phyloP scores from a whole-genome alignment of 2,888 invertebrate species.

The Busseola fusca region DNA sequence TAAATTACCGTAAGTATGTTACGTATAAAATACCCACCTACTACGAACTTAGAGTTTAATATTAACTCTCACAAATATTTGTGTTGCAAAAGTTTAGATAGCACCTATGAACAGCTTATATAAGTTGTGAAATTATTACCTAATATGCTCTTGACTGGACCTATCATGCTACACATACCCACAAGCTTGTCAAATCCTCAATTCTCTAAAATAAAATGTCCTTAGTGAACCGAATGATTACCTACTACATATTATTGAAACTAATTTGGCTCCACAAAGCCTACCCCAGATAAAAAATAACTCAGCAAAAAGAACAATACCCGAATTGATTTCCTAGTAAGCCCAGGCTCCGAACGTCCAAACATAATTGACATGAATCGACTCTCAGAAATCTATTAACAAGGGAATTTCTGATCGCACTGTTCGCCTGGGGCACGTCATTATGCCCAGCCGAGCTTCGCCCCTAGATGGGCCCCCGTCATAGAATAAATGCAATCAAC shows the following conservation, averaged over 20 bases:
- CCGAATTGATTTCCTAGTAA: conserved; percentile 45
- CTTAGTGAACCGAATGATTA: conserved; percentile 5
- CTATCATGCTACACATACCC: background rate
- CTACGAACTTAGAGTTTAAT: no score
- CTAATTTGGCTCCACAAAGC: conserved; percentile 21
- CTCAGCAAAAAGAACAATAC: conserved; percentile 38
- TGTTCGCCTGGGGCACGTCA: conserved; percentile 52
- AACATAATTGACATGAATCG: conserved; percentile 56
- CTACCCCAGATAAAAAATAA: conserved; percentile 27
- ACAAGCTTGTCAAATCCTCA: background rate
- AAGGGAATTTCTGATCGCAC: conserved; percentile 56
- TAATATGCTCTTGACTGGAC: background rate
- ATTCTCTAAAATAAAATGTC: background rate
- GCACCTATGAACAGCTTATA: background rate
- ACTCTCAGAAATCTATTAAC: conserved; percentile 58
- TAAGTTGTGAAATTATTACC: background rate
- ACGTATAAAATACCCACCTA: no score
- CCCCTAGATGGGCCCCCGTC: conserved; percentile 60
- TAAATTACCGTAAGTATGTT: no score
- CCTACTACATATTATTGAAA: conserved; percentile 16
- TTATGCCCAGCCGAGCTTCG: conserved; percentile 51
- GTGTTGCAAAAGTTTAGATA: background rate
- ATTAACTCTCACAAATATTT: background rate
- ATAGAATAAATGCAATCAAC: conserved; percentile 74
- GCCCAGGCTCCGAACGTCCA: conserved; percentile 36